Percentiles rank a stretch among this genome's conserved stretches.
These are phyloP conservation scores for Phrixothrix hirtus DNA, from an alignment of 2,888 invertebrate genomes.

Conservation along the genomic window DNA sequence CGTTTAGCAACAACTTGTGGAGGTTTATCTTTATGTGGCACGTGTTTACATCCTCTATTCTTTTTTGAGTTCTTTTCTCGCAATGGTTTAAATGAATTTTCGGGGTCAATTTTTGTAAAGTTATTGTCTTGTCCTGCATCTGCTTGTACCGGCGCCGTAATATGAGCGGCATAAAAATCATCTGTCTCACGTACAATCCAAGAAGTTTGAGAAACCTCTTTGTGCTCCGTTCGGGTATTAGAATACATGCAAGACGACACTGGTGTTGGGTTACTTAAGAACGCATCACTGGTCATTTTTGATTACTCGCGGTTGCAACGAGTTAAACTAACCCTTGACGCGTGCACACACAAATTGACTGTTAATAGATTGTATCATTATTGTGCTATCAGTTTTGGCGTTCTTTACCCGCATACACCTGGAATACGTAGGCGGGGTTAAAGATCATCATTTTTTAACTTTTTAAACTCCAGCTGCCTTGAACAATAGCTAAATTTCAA, in stretches of 20 bases:
- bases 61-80: slow-evolving; percentile 41
- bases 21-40: slow-evolving; percentile 59
- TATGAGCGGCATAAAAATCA: slow-evolving; percentile 35
- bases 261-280: slow-evolving; percentile 34
- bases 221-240: slow-evolving; percentile 17
- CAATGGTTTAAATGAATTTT: slow-evolving; percentile 29
- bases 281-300: slow-evolving; percentile 24
- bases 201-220: slow-evolving; percentile 25
- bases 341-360: slow-evolving; percentile 39
- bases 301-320: slow-evolving; percentile 3
- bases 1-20: slow-evolving; percentile 62
- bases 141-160: slow-evolving; percentile 38
- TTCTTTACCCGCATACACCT: slow-evolving; percentile 55
- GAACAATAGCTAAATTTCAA: slow-evolving; percentile 19
- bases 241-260: slow-evolving; percentile 40
- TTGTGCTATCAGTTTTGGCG: slow-evolving; percentile 41
- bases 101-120: slow-evolving; percentile 21
- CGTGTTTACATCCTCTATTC: slow-evolving; percentile 45
- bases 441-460: slow-evolving; percentile 40
- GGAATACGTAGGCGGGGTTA: slow-evolving; percentile 48
- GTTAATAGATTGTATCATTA: slow-evolving; percentile 43
- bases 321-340: slow-evolving; percentile 38
- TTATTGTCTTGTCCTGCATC: slow-evolving; percentile 30
- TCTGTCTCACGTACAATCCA: slow-evolving; percentile 31
- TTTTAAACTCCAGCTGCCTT: slow-evolving; percentile 40